Evolutionary conservation across 53 echinoderm and acorn worm genomes (phyloP), one percentile per base, ranked within the genome.

Genomic region (Arbacia lixula): DNA sequence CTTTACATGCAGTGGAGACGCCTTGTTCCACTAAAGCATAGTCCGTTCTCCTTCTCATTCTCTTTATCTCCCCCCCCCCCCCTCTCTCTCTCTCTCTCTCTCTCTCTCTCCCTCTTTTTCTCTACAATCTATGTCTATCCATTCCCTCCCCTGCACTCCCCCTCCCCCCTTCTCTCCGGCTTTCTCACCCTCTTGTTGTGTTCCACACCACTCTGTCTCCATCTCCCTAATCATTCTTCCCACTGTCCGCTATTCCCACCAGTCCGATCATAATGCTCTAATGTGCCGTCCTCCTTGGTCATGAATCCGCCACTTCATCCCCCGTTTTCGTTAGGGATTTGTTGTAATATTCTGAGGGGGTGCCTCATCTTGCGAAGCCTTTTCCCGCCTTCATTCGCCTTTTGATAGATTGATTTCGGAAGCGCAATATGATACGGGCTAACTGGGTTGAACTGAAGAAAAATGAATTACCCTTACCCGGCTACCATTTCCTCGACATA

Each of bases 301-400:
- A 24, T 43, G 77, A 58, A 77, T 77, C 58, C 58, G 58, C 3
- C 28, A 21, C 53, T 22, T 32, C 31, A 34, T 39, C 36, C 21
- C 58, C 37, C 77, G 77, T 77, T 77, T 77, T 77, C 77, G 77
- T 77, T 77, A 58, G 77, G 77, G 77, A 77, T 77, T 77, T 77
- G 60, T 37, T 26, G 56, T 77, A 77, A 77, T 77, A 77, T 77
- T 77, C 38, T 77, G 77, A 77, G 77, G 77, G 77, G 36, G 56
- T 77, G 12, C 12, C 58, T 77, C 34, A 53, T 53, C 5, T 20
- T 57, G 51, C 51, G 30, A 74, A 34, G 16, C 74, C 42, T n/a
- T 58, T 77, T 40, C 24, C 37, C 24, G 12, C 55, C 51, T 74
- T 53, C 28, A 31, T 53, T 42, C 49, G 25, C 33, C 32, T 34